Evolutionary conservation across 2,888 invertebrate species (phyloP).

Genomic region (Formica aserva): DNA sequence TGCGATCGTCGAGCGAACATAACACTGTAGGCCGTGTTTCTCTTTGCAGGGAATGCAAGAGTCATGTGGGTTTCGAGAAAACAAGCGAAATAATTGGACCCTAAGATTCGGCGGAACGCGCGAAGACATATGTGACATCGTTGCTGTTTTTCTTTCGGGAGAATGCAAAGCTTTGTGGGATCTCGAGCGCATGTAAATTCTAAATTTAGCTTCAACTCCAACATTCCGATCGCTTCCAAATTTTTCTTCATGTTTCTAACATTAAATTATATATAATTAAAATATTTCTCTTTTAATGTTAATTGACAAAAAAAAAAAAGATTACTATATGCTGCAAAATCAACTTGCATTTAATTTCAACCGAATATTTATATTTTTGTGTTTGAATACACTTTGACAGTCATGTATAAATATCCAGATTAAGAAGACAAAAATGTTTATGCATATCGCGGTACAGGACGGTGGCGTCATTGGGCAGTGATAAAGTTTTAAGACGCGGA

Average conservation of each 20-base stretch:
- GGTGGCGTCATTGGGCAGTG: constrained; percentile 55
- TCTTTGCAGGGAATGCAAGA: constrained; percentile 43
- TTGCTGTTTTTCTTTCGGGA: constrained; percentile 47
- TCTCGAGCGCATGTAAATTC: background rate
- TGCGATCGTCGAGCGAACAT: constrained; percentile 57
- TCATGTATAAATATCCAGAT: constrained; percentile 46
- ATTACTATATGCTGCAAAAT: background rate
- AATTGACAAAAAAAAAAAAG: background rate
- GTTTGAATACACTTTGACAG: constrained; percentile 11
- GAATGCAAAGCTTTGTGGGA: constrained; percentile 17
- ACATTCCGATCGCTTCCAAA: background rate
- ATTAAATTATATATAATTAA: background rate
- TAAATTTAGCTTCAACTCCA: background rate
- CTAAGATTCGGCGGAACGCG: constrained; percentile 70
- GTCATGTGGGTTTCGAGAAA: constrained; percentile 68
- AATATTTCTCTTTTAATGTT: background rate
- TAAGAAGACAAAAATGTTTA: constrained; percentile 48
- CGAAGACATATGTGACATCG: constrained; percentile 57
- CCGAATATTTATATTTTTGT: background rate
- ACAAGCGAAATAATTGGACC: constrained; percentile 77
- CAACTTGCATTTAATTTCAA: constrained; percentile 24
- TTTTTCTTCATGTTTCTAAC: background rate
- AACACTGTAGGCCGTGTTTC: constrained; percentile 53
- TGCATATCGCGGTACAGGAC: constrained; percentile 33
- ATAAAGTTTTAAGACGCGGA: constrained; percentile 71